Percentiles rank a stretch among this genome's conserved stretches.
Evolutionary conservation across 2,888 invertebrate genomes (phyloP).

Genomic region (Apocheima hispidaria): DNA sequence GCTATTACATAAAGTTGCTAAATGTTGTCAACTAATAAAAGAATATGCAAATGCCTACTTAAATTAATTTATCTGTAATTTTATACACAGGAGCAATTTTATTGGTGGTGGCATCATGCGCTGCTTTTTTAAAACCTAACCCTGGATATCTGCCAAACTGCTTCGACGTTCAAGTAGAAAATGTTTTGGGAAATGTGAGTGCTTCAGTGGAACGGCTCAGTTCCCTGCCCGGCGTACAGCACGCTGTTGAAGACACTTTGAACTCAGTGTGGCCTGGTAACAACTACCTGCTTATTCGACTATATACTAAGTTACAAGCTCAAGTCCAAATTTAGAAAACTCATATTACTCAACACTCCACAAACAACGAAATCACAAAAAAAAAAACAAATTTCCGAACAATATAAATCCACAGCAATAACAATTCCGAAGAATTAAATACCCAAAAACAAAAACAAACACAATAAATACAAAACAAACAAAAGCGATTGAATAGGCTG

Average conservation of each 20-base stretch:
- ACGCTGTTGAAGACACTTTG: not conserved
- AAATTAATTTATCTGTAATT: not conserved
- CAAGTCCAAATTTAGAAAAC: too few relatives aligned
- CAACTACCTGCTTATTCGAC: not conserved
- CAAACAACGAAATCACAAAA: too few relatives aligned
- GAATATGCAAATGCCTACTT: too few relatives aligned
- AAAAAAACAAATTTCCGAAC: too few relatives aligned
- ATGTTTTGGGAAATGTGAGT: not conserved
- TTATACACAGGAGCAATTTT: not conserved
- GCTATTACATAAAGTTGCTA: too few relatives aligned
- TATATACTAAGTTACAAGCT: not conserved
- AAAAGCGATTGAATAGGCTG: too few relatives aligned
- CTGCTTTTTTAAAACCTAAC: not conserved
- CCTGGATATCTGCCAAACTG: not conserved
- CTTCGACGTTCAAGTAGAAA: not conserved
- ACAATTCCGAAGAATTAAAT: too few relatives aligned
- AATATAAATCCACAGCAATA: too few relatives aligned
- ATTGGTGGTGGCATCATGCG: not conserved
- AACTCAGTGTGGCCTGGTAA: slow-evolving; percentile 10
- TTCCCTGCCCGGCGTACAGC: not conserved
- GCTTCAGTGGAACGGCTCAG: not conserved
- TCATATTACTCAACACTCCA: too few relatives aligned
- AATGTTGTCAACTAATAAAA: too few relatives aligned
- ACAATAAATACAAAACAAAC: too few relatives aligned
- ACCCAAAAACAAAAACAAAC: too few relatives aligned